Evolutionary conservation across 2,113 vertebrate genomes (phyloP).

Genomic region (Axis porcinus): DNA sequence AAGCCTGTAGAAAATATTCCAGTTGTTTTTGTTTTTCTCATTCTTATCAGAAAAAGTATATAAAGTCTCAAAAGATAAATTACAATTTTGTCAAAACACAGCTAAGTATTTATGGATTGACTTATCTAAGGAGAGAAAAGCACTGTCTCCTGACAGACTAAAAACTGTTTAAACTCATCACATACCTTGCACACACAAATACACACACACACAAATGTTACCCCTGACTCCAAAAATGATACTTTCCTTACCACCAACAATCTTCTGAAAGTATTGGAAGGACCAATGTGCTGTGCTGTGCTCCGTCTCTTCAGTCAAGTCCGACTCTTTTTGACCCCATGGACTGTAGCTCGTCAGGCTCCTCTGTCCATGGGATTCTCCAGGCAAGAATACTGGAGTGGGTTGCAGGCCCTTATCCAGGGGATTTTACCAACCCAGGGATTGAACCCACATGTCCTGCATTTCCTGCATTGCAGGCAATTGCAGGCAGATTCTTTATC

Average conservation of each 20-base stretch:
- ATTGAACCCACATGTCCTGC: not conserved
- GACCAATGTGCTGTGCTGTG: not conserved
- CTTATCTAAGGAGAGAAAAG: not conserved
- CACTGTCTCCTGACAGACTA: not conserved
- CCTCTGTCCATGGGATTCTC: not conserved
- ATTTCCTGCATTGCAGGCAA: not conserved
- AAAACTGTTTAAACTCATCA: not conserved
- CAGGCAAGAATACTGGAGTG: not conserved
- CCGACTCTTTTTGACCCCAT: not conserved
- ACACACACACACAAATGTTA: not conserved
- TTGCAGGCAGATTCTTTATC: not conserved
- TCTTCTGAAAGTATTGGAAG: not conserved
- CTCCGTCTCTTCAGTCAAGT: not conserved
- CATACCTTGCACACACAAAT: not conserved
- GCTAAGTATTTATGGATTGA: not conserved
- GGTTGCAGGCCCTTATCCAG: not conserved
- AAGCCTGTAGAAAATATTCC: not conserved
- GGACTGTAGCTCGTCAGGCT: fast-evolving
- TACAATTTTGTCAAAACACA: not conserved
- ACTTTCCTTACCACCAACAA: not conserved
- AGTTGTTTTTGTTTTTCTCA: not conserved
- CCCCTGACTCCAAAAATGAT: not conserved
- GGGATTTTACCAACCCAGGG: not conserved
- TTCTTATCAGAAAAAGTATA: not conserved
- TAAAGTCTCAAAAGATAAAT: not conserved